These are phyloP conservation scores for Ceyx erithaca DNA, from an alignment of 2,797 vertebrate genomes.

Conservation along the genomic window DNA sequence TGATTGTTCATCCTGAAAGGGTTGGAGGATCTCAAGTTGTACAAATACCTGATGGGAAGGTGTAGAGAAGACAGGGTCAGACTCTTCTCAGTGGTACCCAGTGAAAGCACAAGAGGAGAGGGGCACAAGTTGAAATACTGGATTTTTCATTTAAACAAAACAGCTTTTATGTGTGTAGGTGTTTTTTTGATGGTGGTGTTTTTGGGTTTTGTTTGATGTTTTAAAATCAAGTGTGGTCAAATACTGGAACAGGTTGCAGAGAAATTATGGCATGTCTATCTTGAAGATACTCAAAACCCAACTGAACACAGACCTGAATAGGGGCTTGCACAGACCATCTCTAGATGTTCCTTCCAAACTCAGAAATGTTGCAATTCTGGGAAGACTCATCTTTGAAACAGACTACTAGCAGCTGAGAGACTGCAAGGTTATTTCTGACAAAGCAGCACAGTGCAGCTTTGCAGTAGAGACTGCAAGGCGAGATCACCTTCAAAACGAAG, in stretches of 20 bases:
- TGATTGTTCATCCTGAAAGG: not conserved
- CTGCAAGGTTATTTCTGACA: too few relatives aligned
- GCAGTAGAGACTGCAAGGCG: not conserved
- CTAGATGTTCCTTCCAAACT: not conserved
- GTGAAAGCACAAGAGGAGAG: slow-evolving; percentile 18
- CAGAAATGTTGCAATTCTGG: not conserved
- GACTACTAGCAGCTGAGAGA: not conserved
- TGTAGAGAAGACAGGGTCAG: not conserved
- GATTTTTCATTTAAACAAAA: not conserved
- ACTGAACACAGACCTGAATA: not conserved
- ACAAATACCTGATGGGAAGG: slow-evolving; percentile 15
- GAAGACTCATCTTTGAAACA: not conserved
- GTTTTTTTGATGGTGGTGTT: not conserved
- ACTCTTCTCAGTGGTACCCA: slow-evolving; percentile 1
- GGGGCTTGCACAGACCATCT: not conserved
- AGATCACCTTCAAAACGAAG: not conserved
- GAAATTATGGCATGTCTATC: not conserved
- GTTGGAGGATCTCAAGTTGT: not conserved
- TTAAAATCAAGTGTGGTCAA: not conserved
- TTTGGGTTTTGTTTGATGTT: not conserved
- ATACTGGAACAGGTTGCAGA: not conserved
- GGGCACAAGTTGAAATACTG: slow-evolving; percentile 1
- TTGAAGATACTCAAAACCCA: not conserved
- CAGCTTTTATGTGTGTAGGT: not conserved
- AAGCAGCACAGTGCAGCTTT: not conserved